A percentile compares a stretch with the other conserved stretches of the same genome.
Evolutionary conservation across 2,797 vertebrate genomes (phyloP).

Genomic region (Phoeniculus purpureus): DNA sequence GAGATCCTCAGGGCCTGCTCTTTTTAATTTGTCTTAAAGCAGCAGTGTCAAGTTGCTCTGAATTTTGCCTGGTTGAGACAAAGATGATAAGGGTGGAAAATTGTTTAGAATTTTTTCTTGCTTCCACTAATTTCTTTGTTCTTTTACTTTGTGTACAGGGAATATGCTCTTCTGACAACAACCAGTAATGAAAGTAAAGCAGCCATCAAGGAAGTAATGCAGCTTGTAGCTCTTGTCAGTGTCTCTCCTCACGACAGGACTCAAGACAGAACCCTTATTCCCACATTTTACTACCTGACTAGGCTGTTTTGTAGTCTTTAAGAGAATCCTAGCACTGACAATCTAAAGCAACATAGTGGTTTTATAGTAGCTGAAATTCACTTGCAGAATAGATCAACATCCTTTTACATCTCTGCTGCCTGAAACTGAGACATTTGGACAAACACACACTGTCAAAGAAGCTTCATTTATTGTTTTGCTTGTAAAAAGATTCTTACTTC

Average conservation of each 20-base stretch:
- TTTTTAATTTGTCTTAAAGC: neutral
- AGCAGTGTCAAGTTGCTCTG: rapidly evolving
- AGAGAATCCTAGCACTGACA: neutral
- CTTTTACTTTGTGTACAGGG: neutral
- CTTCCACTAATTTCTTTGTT: neutral
- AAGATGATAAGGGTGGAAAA: neutral
- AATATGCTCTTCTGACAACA: neutral
- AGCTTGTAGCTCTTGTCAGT: neutral
- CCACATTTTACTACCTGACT: neutral
- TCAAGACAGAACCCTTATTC: neutral
- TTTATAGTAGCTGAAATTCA: neutral
- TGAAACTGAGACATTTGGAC: neutral
- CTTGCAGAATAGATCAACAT: neutral
- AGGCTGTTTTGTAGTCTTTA: neutral
- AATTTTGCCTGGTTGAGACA: neutral
- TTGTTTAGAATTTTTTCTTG: neutral
- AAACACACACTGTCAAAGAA: neutral
- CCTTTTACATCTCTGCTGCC: neutral
- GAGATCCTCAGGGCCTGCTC: neutral
- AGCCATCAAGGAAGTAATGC: neutral
- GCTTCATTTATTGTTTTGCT: neutral
- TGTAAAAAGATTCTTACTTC: neutral
- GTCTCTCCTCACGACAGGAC: neutral
- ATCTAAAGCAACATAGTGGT: neutral
- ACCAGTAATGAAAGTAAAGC: neutral